A percentile compares a stretch with the other conserved stretches of the same genome.
These are phyloP conservation scores for Lepidocyrtinus sp. DNA, from an alignment of 2,888 invertebrate genomes.

Conservation along the genomic window DNA sequence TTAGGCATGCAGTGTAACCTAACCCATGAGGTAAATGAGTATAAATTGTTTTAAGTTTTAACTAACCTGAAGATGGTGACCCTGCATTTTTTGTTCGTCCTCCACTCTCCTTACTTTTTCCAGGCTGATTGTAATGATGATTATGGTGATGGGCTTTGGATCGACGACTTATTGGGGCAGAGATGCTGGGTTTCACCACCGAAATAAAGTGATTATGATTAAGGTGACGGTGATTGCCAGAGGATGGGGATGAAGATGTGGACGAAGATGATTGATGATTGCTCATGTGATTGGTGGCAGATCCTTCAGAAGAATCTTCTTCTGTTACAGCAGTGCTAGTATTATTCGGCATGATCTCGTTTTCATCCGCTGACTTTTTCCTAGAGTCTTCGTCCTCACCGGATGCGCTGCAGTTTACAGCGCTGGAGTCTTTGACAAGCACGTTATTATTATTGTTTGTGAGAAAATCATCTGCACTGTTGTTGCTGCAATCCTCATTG, in stretches of 20 bases:
- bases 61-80: slow-evolving; percentile 53
- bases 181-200: slow-evolving; percentile 68
- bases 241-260: slow-evolving; percentile 28
- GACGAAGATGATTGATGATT: slow-evolving; percentile 51
- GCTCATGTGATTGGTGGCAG: slow-evolving; percentile 54
- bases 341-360: slow-evolving; percentile 13
- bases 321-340: slow-evolving; percentile 26
- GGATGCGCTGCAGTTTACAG: neutral
- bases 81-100: slow-evolving; percentile 39
- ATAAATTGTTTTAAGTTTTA: too few relatives aligned
- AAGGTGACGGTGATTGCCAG: slow-evolving; percentile 46
- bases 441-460: slow-evolving; percentile 38
- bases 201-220: slow-evolving; percentile 67
- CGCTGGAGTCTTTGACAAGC: slow-evolving; percentile 3
- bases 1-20: too few relatives aligned
- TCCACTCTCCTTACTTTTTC: slow-evolving; percentile 46
- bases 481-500: slow-evolving; percentile 40
- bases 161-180: slow-evolving; percentile 68
- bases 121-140: slow-evolving; percentile 51
- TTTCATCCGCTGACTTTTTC: slow-evolving; percentile 26
- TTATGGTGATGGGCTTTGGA: slow-evolving; percentile 65
- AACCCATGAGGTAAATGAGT: too few relatives aligned
- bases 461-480: slow-evolving; percentile 41
- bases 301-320: slow-evolving; percentile 32
- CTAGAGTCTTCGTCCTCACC: slow-evolving; percentile 17